A percentile compares a stretch with the other conserved stretches of the same genome.
These are phyloP conservation scores for Apostichopus californicus DNA, from an alignment of 35 echinoderm and acorn worm genomes.

Conservation along the genomic window DNA sequence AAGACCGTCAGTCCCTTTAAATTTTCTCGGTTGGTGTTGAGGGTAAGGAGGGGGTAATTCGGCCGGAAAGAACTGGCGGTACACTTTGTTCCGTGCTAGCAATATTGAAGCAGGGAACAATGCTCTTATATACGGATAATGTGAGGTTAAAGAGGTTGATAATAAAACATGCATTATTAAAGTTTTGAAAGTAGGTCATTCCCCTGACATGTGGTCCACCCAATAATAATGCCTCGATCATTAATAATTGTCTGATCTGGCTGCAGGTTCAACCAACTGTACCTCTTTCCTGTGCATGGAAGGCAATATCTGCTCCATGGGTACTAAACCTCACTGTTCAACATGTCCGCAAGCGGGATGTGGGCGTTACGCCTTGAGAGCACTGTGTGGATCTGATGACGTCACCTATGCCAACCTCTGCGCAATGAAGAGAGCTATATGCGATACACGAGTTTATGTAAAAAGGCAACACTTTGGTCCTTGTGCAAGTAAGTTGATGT, in stretches of 20 bases:
- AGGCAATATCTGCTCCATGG: constrained; percentile 4
- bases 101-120: no score
- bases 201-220: no score
- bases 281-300: background rate
- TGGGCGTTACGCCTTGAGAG: background rate
- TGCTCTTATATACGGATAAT: no score
- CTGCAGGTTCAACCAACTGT: background rate
- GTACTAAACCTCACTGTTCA: background rate
- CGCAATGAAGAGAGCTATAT: background rate
- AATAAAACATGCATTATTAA: no score
- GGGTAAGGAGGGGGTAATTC: no score
- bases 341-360: background rate
- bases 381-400: constrained; percentile 7
- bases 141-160: no score
- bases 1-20: no score
- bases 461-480: background rate
- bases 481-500: background rate
- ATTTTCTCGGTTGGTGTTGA: no score
- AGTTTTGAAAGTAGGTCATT: no score
- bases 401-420: constrained; percentile 11
- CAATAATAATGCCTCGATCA: background rate
- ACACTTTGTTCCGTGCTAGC: no score
- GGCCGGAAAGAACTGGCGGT: no score
- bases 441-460: background rate
- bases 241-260: background rate